Evolutionary conservation across 2,113 vertebrate genomes (phyloP), one percentile per base, ranked within the genome.

Genomic region (Myodes glareolus): DNA sequence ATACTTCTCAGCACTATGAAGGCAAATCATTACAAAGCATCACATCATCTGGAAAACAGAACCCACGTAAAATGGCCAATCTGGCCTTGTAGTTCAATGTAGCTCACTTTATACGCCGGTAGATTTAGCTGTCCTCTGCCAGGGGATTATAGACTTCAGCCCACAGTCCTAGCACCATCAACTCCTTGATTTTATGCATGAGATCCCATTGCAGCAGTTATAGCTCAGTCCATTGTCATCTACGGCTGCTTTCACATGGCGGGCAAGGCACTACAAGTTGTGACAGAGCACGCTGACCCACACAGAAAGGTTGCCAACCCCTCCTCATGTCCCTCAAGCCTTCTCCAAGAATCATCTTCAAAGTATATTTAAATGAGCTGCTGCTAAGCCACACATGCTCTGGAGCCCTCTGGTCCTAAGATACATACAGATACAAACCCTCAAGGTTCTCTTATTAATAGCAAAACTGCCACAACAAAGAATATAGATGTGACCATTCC

Each of bases 311-410:
- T 85, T 80, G 76, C 21, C 5, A 94, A 61, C 7, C 67, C 33
- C 67, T 96, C 31, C 65, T 94, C 50, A 77, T 23, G 27, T 27
- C 95, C 31, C 81, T 76, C 9, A 94, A 78, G 63, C 80, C 13
- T 88, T 93, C 72, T 72, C 72, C n/a, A 93, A 97, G 67, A 52
- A 86, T 47, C 17, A 89, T n/a, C 25, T 90, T 61, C 52, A 73
- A 80, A 87, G 29, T 14, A 77, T 3, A 90, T 77, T 3, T 1
- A 90, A 88, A 25, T 52, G 52, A 42, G 42, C 33, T 39, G 42
- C 85, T 92, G 50, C 72, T 91, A 77, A 36, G 7, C 27, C 67
- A 70, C 9, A 8, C n/a, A 63, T 67, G 58, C 85, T 55, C 63
- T 95, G 45, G 8, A 39, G 67, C 91, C 33, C 78, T 65, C 33